phyloP scores from a whole-genome alignment of 2,888 invertebrate genomes.

The Anoncus sp. region DNA sequence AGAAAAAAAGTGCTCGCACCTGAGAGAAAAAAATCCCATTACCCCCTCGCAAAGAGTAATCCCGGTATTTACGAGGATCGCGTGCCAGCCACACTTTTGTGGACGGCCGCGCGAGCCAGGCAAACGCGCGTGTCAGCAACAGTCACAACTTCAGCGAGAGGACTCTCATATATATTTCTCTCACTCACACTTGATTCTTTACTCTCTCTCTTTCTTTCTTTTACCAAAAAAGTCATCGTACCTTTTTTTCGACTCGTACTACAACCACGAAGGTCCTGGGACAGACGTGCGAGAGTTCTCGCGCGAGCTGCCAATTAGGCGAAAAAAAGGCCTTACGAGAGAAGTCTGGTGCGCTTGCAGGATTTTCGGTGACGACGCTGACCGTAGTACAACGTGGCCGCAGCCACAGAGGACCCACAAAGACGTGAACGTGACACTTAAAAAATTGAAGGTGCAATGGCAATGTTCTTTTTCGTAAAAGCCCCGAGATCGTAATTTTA shows the following conservation, averaged over 20 bases:
- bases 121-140: slow-evolving; percentile 66
- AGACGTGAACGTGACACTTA: slow-evolving; percentile 49
- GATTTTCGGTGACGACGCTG: slow-evolving; percentile 43
- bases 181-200: slow-evolving; percentile 34
- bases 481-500: slow-evolving; percentile 50
- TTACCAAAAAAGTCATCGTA: not conserved
- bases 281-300: slow-evolving; percentile 48
- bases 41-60: slow-evolving; percentile 53
- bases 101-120: slow-evolving; percentile 48
- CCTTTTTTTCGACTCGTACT: slow-evolving; percentile 30
- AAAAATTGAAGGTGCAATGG: slow-evolving; percentile 52
- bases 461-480: slow-evolving; percentile 31
- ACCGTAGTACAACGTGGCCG: slow-evolving; percentile 19
- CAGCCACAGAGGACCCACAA: slow-evolving; percentile 16
- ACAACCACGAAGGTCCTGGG: slow-evolving; percentile 21
- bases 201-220: slow-evolving; percentile 9
- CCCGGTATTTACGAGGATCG: slow-evolving; percentile 66
- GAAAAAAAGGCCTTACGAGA: slow-evolving; percentile 40
- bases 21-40: slow-evolving; percentile 56
- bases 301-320: slow-evolving; percentile 60
- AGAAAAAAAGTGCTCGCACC: slow-evolving; percentile 21
- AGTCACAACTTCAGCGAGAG: slow-evolving; percentile 60
- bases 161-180: slow-evolving; percentile 29
- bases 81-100: slow-evolving; percentile 70
- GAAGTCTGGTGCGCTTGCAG: slow-evolving; percentile 12